Evolutionary conservation across 2,113 vertebrate genomes (phyloP).

Genomic region (Myrmecophaga tridactyla): DNA sequence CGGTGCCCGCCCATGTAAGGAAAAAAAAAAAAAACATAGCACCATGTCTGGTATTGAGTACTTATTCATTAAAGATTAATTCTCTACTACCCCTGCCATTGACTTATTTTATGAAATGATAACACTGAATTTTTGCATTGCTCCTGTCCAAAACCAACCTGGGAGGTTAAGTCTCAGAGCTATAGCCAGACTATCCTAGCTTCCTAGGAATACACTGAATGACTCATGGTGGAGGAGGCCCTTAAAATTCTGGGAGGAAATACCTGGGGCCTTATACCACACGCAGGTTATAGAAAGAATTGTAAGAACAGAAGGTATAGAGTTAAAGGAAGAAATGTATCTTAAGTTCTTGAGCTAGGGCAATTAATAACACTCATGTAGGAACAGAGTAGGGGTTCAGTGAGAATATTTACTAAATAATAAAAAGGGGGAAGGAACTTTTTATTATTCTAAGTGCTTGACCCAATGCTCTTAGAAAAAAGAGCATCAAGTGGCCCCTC

Average conservation of each 20-base stretch:
- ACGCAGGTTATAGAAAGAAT: neutral
- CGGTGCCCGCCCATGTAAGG: too few relatives aligned
- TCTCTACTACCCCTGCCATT: neutral
- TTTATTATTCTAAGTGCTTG: too few relatives aligned
- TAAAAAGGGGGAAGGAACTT: neutral
- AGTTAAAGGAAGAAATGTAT: neutral
- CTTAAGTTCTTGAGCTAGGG: neutral
- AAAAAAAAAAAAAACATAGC: neutral
- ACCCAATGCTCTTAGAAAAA: neutral
- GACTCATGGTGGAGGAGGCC: neutral
- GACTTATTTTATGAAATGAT: conserved; percentile 7
- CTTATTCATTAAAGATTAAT: neutral
- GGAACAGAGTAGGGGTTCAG: neutral
- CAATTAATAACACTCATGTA: neutral
- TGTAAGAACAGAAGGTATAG: neutral
- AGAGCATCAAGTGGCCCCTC: neutral
- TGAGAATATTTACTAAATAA: conserved; percentile 14
- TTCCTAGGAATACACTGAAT: neutral
- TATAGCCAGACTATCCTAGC: neutral
- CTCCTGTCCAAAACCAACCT: neutral
- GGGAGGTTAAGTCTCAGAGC: neutral
- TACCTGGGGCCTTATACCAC: neutral
- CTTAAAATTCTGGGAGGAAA: neutral
- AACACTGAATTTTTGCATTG: neutral
- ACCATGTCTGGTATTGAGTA: neutral